Evolutionary conservation across 1,140 invertebrate genomes (phyloP), one percentile per base, ranked within the genome.

Genomic region (Prorops nasuta): DNA sequence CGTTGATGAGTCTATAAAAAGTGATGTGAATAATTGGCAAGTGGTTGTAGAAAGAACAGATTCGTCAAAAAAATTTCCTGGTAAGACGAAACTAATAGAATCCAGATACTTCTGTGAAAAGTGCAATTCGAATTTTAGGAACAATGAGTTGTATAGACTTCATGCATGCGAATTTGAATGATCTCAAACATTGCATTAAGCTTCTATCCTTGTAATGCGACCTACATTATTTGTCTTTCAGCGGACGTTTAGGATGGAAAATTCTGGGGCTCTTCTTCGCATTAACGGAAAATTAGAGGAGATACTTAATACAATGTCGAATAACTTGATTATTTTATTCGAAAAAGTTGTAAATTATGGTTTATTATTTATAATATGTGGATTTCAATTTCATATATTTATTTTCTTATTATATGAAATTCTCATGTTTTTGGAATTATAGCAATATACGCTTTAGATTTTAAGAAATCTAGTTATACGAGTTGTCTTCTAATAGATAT

Each of bases 21-120:
- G n/a, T n/a, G n/a, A n/a, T n/a, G n/a, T n/a, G n/a, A n/a, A n/a
- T n/a, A n/a, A n/a, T n/a, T n/a, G n/a, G n/a, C n/a, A n/a, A n/a
- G n/a, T n/a, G n/a, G n/a, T n/a, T n/a, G n/a, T n/a, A n/a, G n/a
- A n/a, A n/a, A n/a, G n/a, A n/a, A n/a, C n/a, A n/a, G n/a, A n/a
- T n/a, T n/a, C n/a, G n/a, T n/a, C n/a, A n/a, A n/a, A n/a, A n/a
- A n/a, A n/a, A n/a, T n/a, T n/a, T n/a, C n/a, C n/a, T n/a, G n/a
- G n/a, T n/a, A n/a, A 50, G 10, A 24, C 36, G 24, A 54, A 55
- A 3, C 0, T 51, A 14, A 10, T 41, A 10, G 43, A 56, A 14
- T 40, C 18, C 19, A 72, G 70, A 43, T 56, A 60, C 19, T 65
- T 56, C 20, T 75, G 72, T 40, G 68, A 71, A 4, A 58, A 60